phyloP scores from a whole-genome alignment of 2,797 vertebrate genomes.

The Myotis planiceps region DNA sequence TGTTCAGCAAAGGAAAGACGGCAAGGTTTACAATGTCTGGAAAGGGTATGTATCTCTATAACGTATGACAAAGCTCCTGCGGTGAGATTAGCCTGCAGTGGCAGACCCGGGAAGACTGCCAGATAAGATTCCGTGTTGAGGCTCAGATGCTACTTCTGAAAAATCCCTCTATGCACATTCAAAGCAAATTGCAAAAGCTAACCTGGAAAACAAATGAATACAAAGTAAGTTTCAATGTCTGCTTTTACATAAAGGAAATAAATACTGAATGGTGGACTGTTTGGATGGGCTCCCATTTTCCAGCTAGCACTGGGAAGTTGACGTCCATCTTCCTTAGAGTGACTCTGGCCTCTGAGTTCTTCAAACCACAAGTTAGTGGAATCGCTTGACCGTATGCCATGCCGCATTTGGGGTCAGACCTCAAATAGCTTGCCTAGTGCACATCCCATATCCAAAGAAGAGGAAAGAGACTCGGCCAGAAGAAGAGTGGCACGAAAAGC shows the following conservation, averaged over 20 bases:
- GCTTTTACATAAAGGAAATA: conserved; percentile 32
- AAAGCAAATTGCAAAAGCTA: conserved; percentile 56
- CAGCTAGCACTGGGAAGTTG: not conserved
- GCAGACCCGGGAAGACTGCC: conserved; percentile 60
- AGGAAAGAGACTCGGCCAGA: not conserved
- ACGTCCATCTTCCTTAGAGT: not conserved
- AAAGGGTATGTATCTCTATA: conserved; percentile 51
- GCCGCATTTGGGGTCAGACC: not conserved
- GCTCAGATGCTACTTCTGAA: conserved; percentile 41
- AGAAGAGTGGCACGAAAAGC: not conserved
- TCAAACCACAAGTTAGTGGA: not conserved
- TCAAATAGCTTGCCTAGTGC: not conserved
- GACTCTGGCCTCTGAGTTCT: not conserved
- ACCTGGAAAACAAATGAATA: conserved; percentile 56
- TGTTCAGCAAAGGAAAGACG: conserved; percentile 44
- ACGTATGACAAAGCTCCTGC: conserved; percentile 29
- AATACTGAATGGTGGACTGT: not conserved
- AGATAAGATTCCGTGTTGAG: conserved; percentile 34
- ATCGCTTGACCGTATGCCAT: not conserved
- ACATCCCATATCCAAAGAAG: not conserved
- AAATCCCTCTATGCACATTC: conserved; percentile 39
- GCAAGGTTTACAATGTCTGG: not conserved
- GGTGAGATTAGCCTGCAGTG: conserved; percentile 55
- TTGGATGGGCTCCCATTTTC: not conserved
- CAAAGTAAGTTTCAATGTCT: conserved; percentile 8